These are phyloP conservation scores for Spinibarbus caldwelli DNA, from an alignment of 2,797 vertebrate genomes.

Conservation along the genomic window DNA sequence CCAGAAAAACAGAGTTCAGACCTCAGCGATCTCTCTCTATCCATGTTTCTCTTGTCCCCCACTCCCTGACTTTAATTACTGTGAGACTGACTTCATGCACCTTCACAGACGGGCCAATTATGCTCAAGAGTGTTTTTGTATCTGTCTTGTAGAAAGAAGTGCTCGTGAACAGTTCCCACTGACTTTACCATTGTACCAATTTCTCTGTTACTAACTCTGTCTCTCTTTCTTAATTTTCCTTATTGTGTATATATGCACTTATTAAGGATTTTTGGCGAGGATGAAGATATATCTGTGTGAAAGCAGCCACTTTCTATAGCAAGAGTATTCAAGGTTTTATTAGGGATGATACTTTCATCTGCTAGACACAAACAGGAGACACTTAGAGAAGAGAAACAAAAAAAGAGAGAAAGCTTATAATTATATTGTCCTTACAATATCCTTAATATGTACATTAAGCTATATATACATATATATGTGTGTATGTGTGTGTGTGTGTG, in stretches of 20 bases:
- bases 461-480: too few relatives aligned
- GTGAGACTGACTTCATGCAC: slow-evolving; percentile 50
- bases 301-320: slow-evolving; percentile 37
- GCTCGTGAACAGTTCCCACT: background rate
- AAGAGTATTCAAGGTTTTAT: slow-evolving; percentile 46
- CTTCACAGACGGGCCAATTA: slow-evolving; percentile 53
- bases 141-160: slow-evolving; percentile 19
- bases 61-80: slow-evolving; percentile 56
- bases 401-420: background rate
- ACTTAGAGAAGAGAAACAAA: background rate
- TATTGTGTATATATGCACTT: background rate
- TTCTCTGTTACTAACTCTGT: background rate
- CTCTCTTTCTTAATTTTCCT: background rate
- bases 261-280: background rate
- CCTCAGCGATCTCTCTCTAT: background rate
- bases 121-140: slow-evolving; percentile 27
- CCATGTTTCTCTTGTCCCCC: slow-evolving; percentile 11
- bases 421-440: background rate
- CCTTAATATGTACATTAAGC: background rate
- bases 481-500: too few relatives aligned
- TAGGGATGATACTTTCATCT: slow-evolving; percentile 30
- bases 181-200: slow-evolving; percentile 16
- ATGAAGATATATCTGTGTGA: slow-evolving; percentile 39
- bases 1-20: slow-evolving; percentile 17
- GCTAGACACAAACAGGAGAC: slow-evolving; percentile 13